phyloP scores from a whole-genome alignment of 2,113 vertebrate genomes.

The Solea senegalensis region DNA sequence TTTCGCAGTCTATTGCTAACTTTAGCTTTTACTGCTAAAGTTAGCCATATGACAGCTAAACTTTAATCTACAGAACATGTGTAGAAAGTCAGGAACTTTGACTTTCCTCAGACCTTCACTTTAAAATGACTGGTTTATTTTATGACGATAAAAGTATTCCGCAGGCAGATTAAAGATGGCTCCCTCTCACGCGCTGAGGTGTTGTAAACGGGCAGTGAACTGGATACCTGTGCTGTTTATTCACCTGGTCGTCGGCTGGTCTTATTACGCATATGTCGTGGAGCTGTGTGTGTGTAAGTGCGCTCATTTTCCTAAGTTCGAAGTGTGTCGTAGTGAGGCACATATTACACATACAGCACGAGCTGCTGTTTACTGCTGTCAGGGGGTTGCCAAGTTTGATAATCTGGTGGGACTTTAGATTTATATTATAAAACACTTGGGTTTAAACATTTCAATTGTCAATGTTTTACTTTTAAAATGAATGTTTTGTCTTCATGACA shows the following conservation, averaged over 20 bases:
- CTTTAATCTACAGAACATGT: too few species aligned
- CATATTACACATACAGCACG: not conserved
- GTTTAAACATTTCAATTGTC: constrained; percentile 11
- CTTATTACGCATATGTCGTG: constrained; percentile 97
- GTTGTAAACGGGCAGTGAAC: constrained; percentile 90
- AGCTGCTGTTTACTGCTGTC: constrained; percentile 7
- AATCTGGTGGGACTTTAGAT: constrained; percentile 18
- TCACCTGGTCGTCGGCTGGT: constrained; percentile 93
- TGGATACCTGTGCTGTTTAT: constrained; percentile 97
- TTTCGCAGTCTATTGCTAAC: too few species aligned
- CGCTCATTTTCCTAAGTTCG: not conserved
- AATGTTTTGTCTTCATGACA: too few species aligned
- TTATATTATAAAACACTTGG: not conserved
- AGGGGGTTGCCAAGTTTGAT: constrained; percentile 51
- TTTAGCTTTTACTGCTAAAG: too few species aligned
- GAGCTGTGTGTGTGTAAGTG: constrained; percentile 96
- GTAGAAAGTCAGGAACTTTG: too few species aligned
- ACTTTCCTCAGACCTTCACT: too few species aligned
- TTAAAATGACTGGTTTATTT: too few species aligned
- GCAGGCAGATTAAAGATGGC: constrained; percentile 88
- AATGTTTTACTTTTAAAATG: too few species aligned
- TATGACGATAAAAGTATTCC: too few species aligned
- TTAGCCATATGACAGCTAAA: too few species aligned
- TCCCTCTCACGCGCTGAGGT: constrained; percentile 89
- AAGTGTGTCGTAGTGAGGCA: not conserved